A percentile compares a stretch with the other conserved stretches of the same genome.
Evolutionary conservation across 2,113 vertebrate genomes (phyloP).

Genomic region (Hystrix brachyura): DNA sequence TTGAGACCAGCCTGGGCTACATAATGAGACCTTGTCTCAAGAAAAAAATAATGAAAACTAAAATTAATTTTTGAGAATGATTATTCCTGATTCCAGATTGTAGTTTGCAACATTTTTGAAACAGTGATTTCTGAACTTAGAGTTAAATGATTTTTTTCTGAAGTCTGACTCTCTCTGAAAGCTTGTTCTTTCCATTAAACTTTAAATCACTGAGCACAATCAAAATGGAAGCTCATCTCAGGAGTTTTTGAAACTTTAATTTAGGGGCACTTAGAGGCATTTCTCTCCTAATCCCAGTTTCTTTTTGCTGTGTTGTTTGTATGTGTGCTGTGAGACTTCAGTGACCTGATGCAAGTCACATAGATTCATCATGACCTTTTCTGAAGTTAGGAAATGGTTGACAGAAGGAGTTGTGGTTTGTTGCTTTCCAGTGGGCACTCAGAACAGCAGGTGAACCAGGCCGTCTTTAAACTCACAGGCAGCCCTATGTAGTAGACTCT

Average conservation of each 20-base stretch:
- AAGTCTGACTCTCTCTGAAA: slow-evolving; percentile 61
- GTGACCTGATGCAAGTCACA: background rate
- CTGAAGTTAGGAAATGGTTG: slow-evolving; percentile 10
- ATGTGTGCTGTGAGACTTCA: background rate
- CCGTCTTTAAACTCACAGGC: slow-evolving; percentile 46
- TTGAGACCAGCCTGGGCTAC: background rate
- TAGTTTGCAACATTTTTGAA: slow-evolving; percentile 62
- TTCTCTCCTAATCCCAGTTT: background rate
- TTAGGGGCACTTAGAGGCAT: slow-evolving; percentile 61
- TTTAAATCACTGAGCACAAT: slow-evolving; percentile 55
- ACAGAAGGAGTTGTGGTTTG: background rate
- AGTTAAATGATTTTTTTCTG: slow-evolving; percentile 72
- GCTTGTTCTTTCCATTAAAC: slow-evolving; percentile 52
- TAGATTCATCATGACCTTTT: background rate
- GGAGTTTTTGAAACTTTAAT: slow-evolving; percentile 74
- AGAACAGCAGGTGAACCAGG: background rate
- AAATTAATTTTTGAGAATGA: slow-evolving; percentile 36
- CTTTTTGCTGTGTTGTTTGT: background rate
- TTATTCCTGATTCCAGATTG: slow-evolving; percentile 32
- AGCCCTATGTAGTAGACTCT: background rate
- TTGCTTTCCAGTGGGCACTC: background rate
- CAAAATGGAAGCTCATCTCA: slow-evolving; percentile 73
- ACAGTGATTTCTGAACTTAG: slow-evolving; percentile 24
- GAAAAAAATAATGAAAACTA: background rate
- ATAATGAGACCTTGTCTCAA: background rate